Base-by-base conservation (phyloP, 2,888 invertebrate genomes). In the Cistogaster globosa region DNA sequence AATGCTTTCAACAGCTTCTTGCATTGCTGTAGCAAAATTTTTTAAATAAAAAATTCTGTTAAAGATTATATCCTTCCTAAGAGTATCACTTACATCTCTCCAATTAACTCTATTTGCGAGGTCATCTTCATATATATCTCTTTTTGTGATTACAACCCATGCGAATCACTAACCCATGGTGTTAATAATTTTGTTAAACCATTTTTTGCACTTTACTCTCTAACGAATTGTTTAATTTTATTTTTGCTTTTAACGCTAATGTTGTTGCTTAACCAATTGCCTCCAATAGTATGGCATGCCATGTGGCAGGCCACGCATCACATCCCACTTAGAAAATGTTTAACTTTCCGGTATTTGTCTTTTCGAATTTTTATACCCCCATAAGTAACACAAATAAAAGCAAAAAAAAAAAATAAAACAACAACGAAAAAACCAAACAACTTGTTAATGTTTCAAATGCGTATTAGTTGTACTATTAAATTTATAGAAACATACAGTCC, bases 291-390 rank as follows among this genome's bases (percentile, higher is more conserved):
- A 76, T 80, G 67, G 63, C 82, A 82, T 77, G 77, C 84, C 62
- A 81, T 82, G 82, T 71, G 69, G 80, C 80, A 85, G 78, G 78
- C 85, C 82, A 82, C 82, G 85, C 85, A 85, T 85, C 85, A 85
- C 82, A 85, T 85, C 85, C 85, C 85, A 85, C 85, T 78, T 85
- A 75, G 69, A 82, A 82, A 76, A 77, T 74, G 85, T 85, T 83
- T 85, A 80, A 85, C 80, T 85, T 83, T 83, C 87, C 86, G 86
- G 80, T 83, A 83, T 86, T 81, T 86, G 80, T 86, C 77, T 80
- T 68, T 82, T 82, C 22, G 57, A 48, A 74, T 74, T 71, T 85
- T 85, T 72, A 80, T 80, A 80, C 76, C 67, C 68, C 80, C 63
- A 63, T 75, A 57, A 78, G 65, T 69, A 68, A 82, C 53, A 76